Evolutionary conservation across 2,888 invertebrate species (phyloP), one percentile per base, ranked within the genome.

Genomic region (Sarcophaga variegata): DNA sequence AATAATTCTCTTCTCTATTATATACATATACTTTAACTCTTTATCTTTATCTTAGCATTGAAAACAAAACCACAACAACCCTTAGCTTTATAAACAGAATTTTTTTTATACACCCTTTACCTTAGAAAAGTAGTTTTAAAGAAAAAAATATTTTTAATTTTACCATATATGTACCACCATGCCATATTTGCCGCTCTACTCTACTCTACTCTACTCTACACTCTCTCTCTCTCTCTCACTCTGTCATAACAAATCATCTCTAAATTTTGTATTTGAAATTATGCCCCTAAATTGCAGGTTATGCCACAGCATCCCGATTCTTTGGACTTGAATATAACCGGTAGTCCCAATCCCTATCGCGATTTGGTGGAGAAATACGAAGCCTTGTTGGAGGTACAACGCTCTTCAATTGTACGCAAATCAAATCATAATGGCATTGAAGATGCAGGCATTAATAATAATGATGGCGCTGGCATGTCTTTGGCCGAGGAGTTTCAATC

Each of bases 281-380:
- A 88, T 89, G 27, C 84, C 84, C 75, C 80, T 84, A 84, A 84
- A 70, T 85, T 85, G 17, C 90, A 92, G 91, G 90, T 90, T 87
- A 84, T 88, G 81, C 81, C 89, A 82, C 90, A 89, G 80, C 89
- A 89, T 74, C 90, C 90, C 25, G 91, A 91, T 63, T 89, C 91
- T 37, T 86, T 92, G 87, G 92, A 92, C 69, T 74, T 91, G 49
- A 90, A 89, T 78, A 94, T 94, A 86, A 94, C 90, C 25, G 90
- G 89, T 77, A 93, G 91, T 86, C 91, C 92, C 17, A 97, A 97
- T 92, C 96, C 96, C 0, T 97, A 97, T 93, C 95, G 96, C 91
- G 96, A 96, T 81, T 94, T 97, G 89, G 97, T 97, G 76, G 97
- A 97, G 92, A 97, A 97, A 92, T 97, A 97, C 92, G 97, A 97